Base-by-base conservation (phyloP, 2,888 invertebrate genomes). In the Pinctada fucata region DNA sequence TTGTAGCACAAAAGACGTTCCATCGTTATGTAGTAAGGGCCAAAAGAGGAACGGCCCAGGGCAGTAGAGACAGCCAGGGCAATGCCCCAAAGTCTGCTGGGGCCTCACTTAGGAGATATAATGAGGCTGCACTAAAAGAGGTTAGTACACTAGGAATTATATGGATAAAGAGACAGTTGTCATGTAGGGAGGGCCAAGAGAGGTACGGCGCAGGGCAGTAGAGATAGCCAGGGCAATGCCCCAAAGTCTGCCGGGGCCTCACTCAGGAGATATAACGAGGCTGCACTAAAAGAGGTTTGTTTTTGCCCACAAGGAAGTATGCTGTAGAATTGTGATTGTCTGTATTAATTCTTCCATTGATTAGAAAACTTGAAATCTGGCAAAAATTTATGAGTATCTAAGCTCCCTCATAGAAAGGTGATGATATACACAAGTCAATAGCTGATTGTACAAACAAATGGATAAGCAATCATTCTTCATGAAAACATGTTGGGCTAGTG, bases 151-250 rank as follows among this genome's bases (percentile, higher is more conserved):
- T 31, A 31, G 31, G 16, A 48, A 8, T n/a, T 8, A 51, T 71
- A 71, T 31, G 31, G 31, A 31, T 31, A 31, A 31, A 31, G 31
- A 31, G 31, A 31, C 31, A 3, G 31, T 91, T 95, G 95, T 72
- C 97, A 97, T 90, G 96, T 96, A 5, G 95, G 96, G 0, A 93
- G 97, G 65, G 95, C 96, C 0, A 96, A 96, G 63, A 96, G 97
- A 91, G 97, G 97, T 0, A 95, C 96, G 64, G 94, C 95, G 0
- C 97, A 97, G 92, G 94, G 94, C 8, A 93, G 94, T 0, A 93
- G 95, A 68, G 97, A 97, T 90, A 85, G 85, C 49, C 94, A 94
- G 86, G 94, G 94, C 66, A 95, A 95, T 72, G 92, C 92, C 5
- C 95, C 96, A 0, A 95, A 95, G 88, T 97, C 97, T 72, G 96